Conservation (phyloP, 2,888 invertebrate genomes). For the Elmis aenea region DNA sequence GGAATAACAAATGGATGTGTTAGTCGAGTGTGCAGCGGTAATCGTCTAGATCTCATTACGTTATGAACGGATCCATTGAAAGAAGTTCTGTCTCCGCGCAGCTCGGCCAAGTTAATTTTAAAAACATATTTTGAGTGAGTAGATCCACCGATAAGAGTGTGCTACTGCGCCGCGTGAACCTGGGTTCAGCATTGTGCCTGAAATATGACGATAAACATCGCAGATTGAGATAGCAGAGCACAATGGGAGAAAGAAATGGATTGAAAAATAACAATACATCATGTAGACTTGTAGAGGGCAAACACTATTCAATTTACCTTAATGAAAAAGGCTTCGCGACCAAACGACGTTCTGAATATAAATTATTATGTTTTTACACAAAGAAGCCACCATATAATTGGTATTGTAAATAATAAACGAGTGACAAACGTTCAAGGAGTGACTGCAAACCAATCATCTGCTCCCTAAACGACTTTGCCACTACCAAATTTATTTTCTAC, state of each 20-base stretch:
- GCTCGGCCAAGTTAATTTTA: constrained; percentile 40
- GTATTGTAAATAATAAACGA: background rate
- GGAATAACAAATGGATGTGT: constrained; percentile 39
- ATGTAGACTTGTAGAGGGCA: constrained; percentile 27
- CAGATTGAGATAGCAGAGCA: constrained; percentile 38
- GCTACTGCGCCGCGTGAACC: constrained; percentile 42
- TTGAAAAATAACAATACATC: constrained; percentile 32
- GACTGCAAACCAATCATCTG: background rate
- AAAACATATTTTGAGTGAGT: constrained; percentile 43
- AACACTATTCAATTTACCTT: constrained; percentile 36
- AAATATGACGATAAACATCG: constrained; percentile 46
- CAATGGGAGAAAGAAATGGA: constrained; percentile 35
- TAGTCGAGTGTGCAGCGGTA: constrained; percentile 37
- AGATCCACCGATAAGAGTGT: constrained; percentile 34
- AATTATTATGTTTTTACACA: constrained; percentile 20
- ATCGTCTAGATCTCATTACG: constrained; percentile 45
- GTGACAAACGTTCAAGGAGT: too few species aligned
- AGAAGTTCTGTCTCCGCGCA: constrained; percentile 28
- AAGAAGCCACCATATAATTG: constrained; percentile 7
- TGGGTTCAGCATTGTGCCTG: constrained; percentile 42
- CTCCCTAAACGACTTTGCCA: too few species aligned
- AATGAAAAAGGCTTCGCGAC: constrained; percentile 28
- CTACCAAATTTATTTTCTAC: too few species aligned
- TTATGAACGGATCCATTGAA: constrained; percentile 43
- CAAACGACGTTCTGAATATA: constrained; percentile 17